Evolutionary conservation across 2,888 invertebrate species (phyloP).

Genomic region (Strigamia transsilvanica): DNA sequence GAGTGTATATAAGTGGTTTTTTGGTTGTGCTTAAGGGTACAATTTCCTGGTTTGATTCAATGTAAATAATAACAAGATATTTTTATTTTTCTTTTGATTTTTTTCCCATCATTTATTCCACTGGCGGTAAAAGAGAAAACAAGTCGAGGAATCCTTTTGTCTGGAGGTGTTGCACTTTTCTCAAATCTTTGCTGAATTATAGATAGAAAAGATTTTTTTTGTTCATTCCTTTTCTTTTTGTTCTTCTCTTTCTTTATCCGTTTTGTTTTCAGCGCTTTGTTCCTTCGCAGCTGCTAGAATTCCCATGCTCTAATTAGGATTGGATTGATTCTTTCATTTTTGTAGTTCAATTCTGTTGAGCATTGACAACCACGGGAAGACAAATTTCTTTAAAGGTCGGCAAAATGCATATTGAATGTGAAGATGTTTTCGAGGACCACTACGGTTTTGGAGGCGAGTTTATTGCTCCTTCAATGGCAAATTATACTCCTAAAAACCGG

Average conservation of each 20-base stretch:
- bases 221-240: background rate
- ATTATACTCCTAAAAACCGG: no score
- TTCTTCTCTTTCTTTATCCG: background rate
- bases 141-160: background rate
- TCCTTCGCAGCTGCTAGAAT: slow-evolving; percentile 28
- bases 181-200: slow-evolving; percentile 17
- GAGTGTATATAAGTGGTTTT: no score
- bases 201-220: background rate
- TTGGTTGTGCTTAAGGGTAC: no score
- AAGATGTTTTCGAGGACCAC: background rate
- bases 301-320: slow-evolving; percentile 47
- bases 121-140: background rate
- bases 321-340: slow-evolving; percentile 43
- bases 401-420: background rate
- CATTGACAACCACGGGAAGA: no score
- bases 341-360: slow-evolving; percentile 9
- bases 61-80: no score
- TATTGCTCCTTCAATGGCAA: no score
- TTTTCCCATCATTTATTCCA: background rate
- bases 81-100: no score
- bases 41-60: background rate
- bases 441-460: no score
- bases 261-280: slow-evolving; percentile 40
- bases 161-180: slow-evolving; percentile 5
- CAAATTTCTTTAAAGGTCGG: background rate